Base-by-base conservation (phyloP, 2,797 vertebrate species). In the Cebuella pygmaea region DNA sequence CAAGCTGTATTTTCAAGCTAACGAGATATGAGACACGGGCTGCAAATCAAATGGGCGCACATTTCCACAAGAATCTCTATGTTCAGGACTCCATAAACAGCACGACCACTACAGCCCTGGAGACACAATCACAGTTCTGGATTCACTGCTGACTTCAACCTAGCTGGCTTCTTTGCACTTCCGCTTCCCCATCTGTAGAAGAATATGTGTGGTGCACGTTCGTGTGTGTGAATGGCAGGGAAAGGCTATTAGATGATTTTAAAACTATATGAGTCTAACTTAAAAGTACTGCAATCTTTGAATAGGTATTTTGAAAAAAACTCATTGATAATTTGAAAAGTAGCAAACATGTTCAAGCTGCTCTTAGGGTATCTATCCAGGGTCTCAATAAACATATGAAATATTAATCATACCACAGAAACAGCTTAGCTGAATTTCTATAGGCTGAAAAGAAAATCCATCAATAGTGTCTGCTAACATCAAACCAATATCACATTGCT, bases 381-480 rank as follows among this genome's bases (percentile, higher is more conserved):
- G 3, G 76, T 86, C 50, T 98, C 1, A 83, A 79, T 61, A 96
- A 97, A 93, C 70, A 96, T n/a, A 94, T 41, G 72, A 57, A n/a
- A 90, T 41, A 55, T 48, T 76, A 94, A 95, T 27, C 12, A 59
- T 2, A 41, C 27, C 80, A 0, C 83, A 95, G 64, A 83, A 57
- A 80, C 83, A 93, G 55, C 2, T 96, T 64, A 88, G 93, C 26
- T 86, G 46, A 46, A 79, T 48, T 84, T 92, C 93, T 72, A 78
- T 1, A 94, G 64, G 39, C 52, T 92, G 10, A 57, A 90, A 85
- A 57, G 55, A 92, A 97, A 5, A 6, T 61, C 17, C 55, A 92
- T 89, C 74, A 82, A 95, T 26, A 36, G 70, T 64, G 85, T 94
- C 44, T 82, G 89, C 59, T 93, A 80, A 83, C 27, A 76, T 90